phyloP scores from a whole-genome alignment of 2,888 invertebrate genomes.

The Coecobrya sp. region DNA sequence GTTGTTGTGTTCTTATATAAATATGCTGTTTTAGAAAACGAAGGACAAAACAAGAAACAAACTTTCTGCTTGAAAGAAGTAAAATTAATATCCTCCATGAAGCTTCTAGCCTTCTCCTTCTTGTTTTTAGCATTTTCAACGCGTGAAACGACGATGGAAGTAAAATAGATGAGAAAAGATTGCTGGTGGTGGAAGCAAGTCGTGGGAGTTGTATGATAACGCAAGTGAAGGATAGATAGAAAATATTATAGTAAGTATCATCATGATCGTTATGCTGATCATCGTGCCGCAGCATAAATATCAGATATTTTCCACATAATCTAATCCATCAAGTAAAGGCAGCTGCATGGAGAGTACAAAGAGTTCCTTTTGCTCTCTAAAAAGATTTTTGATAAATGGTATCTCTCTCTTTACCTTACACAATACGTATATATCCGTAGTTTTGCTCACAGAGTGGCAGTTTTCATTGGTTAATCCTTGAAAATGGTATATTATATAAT shows the following conservation, averaged over 20 bases:
- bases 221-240: conserved; percentile 41
- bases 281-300: conserved; percentile 83
- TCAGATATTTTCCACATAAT: conserved; percentile 83
- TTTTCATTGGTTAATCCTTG: not conserved
- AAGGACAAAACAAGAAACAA: conserved; percentile 51
- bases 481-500: not conserved
- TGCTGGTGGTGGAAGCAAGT: not conserved
- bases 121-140: conserved; percentile 22
- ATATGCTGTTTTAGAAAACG: too few relatives aligned
- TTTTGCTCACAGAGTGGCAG: not conserved
- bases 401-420: conserved; percentile 15
- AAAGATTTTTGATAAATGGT: conserved; percentile 2
- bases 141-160: conserved; percentile 6
- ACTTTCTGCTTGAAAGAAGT: conserved; percentile 58
- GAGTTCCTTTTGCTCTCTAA: not conserved
- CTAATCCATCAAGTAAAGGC: conserved; percentile 82
- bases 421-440: not conserved
- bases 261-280: conserved; percentile 42
- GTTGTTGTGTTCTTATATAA: not conserved
- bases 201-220: conserved; percentile 30
- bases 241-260: not conserved
- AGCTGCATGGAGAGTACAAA: conserved; percentile 62
- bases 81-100: conserved; percentile 71
- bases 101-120: not conserved
- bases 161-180: not conserved